phyloP scores from a whole-genome alignment of 2,113 vertebrate species.

The Silurus glanis region DNA sequence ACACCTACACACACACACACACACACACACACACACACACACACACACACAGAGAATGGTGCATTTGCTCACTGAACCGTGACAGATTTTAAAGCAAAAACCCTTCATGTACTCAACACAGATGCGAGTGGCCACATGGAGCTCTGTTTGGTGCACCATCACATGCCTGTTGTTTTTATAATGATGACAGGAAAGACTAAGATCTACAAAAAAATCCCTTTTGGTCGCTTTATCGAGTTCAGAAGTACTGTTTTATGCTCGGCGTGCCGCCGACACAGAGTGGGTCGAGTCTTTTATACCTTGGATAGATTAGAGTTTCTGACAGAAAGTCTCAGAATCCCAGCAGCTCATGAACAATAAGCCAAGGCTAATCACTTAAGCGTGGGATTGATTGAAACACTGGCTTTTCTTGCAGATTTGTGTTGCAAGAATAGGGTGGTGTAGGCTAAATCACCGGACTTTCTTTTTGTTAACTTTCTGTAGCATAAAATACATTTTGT shows the following conservation, averaged over 20 bases:
- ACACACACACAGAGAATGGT: not conserved
- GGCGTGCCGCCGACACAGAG: not conserved
- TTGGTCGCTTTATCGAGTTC: not conserved
- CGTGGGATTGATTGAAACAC: constrained; percentile 25
- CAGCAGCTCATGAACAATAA: constrained; percentile 24
- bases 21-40: not conserved
- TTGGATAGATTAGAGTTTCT: constrained; percentile 3
- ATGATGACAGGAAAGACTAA: constrained; percentile 22
- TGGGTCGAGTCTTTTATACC: constrained; percentile 8
- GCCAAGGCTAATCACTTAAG: constrained; percentile 12
- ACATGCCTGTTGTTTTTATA: not conserved
- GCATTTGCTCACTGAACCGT: constrained; percentile 18
- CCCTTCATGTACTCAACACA: not conserved
- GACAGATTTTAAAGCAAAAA: constrained; percentile 30
- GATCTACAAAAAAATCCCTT: not conserved
- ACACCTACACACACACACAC: constrained; percentile 6
- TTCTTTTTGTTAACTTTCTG: not conserved
- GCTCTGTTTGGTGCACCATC: not conserved
- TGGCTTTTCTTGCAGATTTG: constrained; percentile 8
- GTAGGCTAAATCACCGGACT: not conserved
- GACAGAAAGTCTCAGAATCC: not conserved
- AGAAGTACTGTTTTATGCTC: not conserved
- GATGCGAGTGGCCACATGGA: not conserved
- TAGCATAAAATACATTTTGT: not conserved
- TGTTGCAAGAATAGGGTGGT: not conserved